Percentiles rank a stretch among this genome's conserved stretches.
Evolutionary conservation across 2,888 invertebrate species (phyloP).

Genomic region (Pterostichus niger): DNA sequence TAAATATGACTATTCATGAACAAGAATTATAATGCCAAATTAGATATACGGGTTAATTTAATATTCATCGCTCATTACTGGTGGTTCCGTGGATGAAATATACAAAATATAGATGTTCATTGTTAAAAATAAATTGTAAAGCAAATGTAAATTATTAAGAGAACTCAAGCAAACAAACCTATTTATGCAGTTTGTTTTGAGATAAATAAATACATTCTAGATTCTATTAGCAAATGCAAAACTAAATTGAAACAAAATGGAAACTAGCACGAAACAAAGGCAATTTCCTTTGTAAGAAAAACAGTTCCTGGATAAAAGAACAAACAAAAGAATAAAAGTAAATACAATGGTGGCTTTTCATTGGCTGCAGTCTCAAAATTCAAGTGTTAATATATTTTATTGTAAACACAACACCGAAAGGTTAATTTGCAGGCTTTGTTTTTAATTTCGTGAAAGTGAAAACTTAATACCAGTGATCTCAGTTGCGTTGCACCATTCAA

Average conservation of each 20-base stretch:
- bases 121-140: slow-evolving; percentile 22
- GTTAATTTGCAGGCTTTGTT: slow-evolving; percentile 47
- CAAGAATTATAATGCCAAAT: slow-evolving; percentile 45
- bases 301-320: slow-evolving; percentile 39
- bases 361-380: slow-evolving; percentile 31
- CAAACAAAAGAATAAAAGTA: slow-evolving; percentile 49
- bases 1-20: slow-evolving; percentile 57
- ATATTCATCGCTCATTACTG: slow-evolving; percentile 32
- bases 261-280: slow-evolving; percentile 52
- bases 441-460: slow-evolving; percentile 16
- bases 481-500: neutral
- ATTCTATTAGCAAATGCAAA: slow-evolving; percentile 58
- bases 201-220: slow-evolving; percentile 51
- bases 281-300: slow-evolving; percentile 56
- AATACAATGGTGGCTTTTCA: slow-evolving; percentile 32
- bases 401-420: slow-evolving; percentile 35
- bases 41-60: slow-evolving; percentile 41
- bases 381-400: slow-evolving; percentile 32
- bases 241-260: slow-evolving; percentile 58
- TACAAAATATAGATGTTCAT: slow-evolving; percentile 7
- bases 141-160: slow-evolving; percentile 25
- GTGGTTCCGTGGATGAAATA: neutral
- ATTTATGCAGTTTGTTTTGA: slow-evolving; percentile 26
- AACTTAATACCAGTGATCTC: neutral
- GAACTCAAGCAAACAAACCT: slow-evolving; percentile 42